Evolutionary conservation across 2,113 vertebrate genomes (phyloP), one percentile per base, ranked within the genome.

Genomic region (Misgurnus mizolepis): DNA sequence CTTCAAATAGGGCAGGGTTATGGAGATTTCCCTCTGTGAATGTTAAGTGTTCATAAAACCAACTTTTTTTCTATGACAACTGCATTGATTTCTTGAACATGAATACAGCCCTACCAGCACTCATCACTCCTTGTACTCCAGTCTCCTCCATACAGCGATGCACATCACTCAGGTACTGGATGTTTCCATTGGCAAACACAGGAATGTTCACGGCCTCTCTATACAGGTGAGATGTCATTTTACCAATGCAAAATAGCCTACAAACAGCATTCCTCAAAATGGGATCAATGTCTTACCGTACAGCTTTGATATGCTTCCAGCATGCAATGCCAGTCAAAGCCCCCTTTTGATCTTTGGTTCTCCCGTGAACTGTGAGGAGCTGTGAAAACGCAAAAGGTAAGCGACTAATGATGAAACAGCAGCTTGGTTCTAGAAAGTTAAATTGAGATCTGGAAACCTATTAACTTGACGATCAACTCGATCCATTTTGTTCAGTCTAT

Each of bases 291-390:
- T 43, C 94, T 92, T 78, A 98, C 98, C 94, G 91, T 15, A 98
- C 96, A 0, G 96, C 98, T 86, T 91, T 94, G 82, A 99, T 98
- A 86, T 99, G 98, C 82, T 96, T 96, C 98, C 98, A 98, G 79
- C 95, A 96, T 0, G 98, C 98, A 0, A 96, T 80, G 0, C 98
- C 98, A 0, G 96, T 94, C 85, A 95, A 84, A 0, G 96, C 91
- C n/a, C 98, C 98, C 84, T 98, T 99, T 92, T 99, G 98, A 45
- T 99, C 97, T 87, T 98, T 99, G 81, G 98, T 98, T 77, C 98
- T 94, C 55, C 97, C 98, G 0, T 99, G 98, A 58, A 99, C 95
- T 0, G 98, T 98, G 84, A 99, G 88, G 84, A 99, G 82, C 97
- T 99, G 67, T 5, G 80, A 88, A 88, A 67, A 67, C 27, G 18